phyloP scores from a whole-genome alignment of 2,797 vertebrate genomes.

The Morelia viridis region DNA sequence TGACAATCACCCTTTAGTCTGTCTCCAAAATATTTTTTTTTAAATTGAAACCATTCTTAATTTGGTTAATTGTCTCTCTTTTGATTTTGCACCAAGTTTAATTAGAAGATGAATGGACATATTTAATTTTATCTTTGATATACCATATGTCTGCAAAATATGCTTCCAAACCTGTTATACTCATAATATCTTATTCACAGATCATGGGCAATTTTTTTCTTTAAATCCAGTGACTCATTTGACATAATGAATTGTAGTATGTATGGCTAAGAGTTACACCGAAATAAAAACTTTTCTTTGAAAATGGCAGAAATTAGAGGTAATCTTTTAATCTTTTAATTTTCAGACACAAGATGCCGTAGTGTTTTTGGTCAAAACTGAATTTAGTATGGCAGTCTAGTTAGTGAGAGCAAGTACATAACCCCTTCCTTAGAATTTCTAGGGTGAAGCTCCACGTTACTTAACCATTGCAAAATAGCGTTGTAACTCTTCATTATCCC shows the following conservation, averaged over 20 bases:
- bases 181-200: not conserved
- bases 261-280: not conserved
- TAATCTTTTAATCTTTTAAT: not conserved
- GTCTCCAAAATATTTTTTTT: not conserved
- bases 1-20: no score
- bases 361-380: not conserved
- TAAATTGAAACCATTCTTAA: not conserved
- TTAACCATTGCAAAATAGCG: not conserved
- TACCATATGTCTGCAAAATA: not conserved
- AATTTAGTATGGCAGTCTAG: not conserved
- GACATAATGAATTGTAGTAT: not conserved
- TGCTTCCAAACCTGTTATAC: conserved; percentile 24
- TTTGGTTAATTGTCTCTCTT: not conserved
- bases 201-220: not conserved
- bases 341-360: not conserved
- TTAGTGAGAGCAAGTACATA: not conserved
- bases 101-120: conserved; percentile 8
- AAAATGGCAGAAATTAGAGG: not conserved
- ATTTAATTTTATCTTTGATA: conserved; percentile 15
- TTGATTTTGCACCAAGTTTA: not conserved
- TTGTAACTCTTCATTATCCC: not conserved
- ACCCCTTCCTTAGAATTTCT: not conserved
- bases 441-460: not conserved
- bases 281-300: not conserved
- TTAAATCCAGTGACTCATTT: not conserved